Evolutionary conservation across 2,113 vertebrate genomes (phyloP).

Genomic region (Crocuta crocuta): DNA sequence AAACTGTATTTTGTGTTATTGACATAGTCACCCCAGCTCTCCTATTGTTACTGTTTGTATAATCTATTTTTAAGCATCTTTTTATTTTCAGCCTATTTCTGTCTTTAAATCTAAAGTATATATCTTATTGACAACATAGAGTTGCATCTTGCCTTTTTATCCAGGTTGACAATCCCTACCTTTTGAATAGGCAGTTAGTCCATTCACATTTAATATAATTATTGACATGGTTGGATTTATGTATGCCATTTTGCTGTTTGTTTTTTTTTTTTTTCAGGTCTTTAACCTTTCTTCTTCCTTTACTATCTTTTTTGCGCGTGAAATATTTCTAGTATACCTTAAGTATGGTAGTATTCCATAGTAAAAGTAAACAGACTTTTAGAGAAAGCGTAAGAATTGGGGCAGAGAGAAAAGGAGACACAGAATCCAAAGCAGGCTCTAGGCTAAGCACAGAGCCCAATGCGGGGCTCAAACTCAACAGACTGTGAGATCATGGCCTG

Average conservation of each 20-base stretch:
- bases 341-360: not conserved
- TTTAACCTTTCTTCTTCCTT: not conserved
- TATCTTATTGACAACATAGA: not conserved
- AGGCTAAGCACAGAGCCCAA: too few species aligned
- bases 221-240: not conserved
- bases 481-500: too few species aligned
- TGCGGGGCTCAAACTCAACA: too few species aligned
- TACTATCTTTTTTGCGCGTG: not conserved
- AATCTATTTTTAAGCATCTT: not conserved
- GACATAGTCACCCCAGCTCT: not conserved
- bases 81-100: constrained; percentile 26
- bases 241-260: not conserved
- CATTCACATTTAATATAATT: not conserved
- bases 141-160: not conserved
- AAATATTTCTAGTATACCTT: not conserved
- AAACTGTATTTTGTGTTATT: not conserved
- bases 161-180: not conserved
- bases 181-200: not conserved
- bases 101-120: not conserved
- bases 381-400: too few species aligned
- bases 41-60: not conserved
- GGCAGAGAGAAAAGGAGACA: too few species aligned
- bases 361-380: not conserved
- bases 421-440: too few species aligned
- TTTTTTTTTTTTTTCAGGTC: not conserved